These are phyloP conservation scores for Lamellibrachia luymesi DNA, from an alignment of 1,140 invertebrate genomes.

Conservation along the genomic window DNA sequence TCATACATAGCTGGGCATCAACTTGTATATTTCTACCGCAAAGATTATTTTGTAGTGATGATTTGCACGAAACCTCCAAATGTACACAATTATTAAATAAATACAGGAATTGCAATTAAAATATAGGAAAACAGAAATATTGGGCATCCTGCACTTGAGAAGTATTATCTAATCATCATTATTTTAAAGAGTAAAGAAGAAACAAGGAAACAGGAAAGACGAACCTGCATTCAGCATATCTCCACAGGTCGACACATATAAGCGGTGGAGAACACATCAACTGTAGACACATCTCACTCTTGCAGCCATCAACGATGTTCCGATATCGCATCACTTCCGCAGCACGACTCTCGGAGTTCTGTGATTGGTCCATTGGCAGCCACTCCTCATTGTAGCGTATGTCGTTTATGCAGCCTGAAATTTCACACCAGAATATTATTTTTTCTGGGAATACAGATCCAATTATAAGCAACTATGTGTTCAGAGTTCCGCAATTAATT, in stretches of 20 bases:
- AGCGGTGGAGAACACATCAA: constrained; percentile 89
- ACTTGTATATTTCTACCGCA: too few relatives aligned
- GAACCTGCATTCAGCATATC: constrained; percentile 95
- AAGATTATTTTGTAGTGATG: too few relatives aligned
- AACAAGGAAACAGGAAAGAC: background rate
- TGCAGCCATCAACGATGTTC: constrained; percentile 86
- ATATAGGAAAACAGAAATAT: too few relatives aligned
- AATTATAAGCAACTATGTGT: too few relatives aligned
- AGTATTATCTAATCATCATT: background rate
- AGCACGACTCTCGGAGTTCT: constrained; percentile 64
- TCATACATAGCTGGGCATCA: too few relatives aligned
- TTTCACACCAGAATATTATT: background rate
- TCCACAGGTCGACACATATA: constrained; percentile 92
- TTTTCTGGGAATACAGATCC: too few relatives aligned
- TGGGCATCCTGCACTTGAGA: background rate
- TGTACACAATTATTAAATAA: too few relatives aligned
- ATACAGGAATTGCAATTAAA: too few relatives aligned
- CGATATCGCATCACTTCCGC: constrained; percentile 87
- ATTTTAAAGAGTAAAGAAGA: background rate
- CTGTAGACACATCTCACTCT: constrained; percentile 86
- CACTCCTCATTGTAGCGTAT: constrained; percentile 88
- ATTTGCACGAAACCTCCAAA: too few relatives aligned
- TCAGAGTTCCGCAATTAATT: too few relatives aligned
- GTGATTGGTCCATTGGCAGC: constrained; percentile 87
- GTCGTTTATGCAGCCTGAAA: constrained; percentile 76